phyloP scores from a whole-genome alignment of 2,888 invertebrate species.

The Rhingia campestris region DNA sequence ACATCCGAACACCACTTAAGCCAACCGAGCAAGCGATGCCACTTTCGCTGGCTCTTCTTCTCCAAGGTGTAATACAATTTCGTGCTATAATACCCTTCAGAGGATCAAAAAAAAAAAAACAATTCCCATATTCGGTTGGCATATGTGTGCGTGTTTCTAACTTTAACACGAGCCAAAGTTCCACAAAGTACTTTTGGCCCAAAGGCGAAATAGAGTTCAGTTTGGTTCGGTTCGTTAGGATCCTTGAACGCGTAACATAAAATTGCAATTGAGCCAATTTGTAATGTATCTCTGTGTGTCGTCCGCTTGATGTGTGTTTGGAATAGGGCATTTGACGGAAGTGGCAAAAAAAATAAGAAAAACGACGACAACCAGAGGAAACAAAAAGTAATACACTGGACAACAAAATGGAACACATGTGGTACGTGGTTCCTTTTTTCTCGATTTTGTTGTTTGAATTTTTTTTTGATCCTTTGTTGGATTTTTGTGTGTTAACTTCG shows the following conservation, averaged over 20 bases:
- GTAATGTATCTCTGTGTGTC: conserved; percentile 75
- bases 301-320: conserved; percentile 17
- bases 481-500: conserved; percentile 72
- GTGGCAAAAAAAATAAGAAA: conserved; percentile 28
- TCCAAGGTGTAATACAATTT: conserved; percentile 72
- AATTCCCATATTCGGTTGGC: conserved; percentile 15
- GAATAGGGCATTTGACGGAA: conserved; percentile 46
- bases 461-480: conserved; percentile 49
- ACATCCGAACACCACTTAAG: conserved; percentile 70
- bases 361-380: not conserved
- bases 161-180: conserved; percentile 47
- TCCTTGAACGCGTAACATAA: conserved; percentile 80
- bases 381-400: conserved; percentile 49
- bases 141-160: conserved; percentile 28
- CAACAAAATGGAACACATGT: conserved; percentile 62
- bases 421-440: conserved; percentile 16
- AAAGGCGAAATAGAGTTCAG: conserved; percentile 8
- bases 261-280: conserved; percentile 83
- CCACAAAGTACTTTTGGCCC: conserved; percentile 5
- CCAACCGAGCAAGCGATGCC: conserved; percentile 60
- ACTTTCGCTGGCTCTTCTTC: conserved; percentile 46
- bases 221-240: conserved; percentile 58
- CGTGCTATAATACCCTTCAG: conserved; percentile 50
- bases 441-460: not conserved
- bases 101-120: no score